Evolutionary conservation across 2,797 vertebrate species (phyloP), one percentile per base, ranked within the genome.

Genomic region (Poeciliopsis gracilis): DNA sequence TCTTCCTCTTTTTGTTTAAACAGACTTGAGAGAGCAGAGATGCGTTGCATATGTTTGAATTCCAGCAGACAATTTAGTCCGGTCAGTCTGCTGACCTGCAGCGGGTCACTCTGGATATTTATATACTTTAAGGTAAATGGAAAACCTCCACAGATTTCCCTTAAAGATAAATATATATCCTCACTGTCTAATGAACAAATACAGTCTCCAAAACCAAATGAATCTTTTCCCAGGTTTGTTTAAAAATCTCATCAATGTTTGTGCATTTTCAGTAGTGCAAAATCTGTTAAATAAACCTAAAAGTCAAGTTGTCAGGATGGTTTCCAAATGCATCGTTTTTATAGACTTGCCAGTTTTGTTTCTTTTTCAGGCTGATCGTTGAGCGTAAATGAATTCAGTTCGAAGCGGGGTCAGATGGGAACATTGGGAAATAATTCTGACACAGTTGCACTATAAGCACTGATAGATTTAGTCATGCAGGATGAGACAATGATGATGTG

Each of bases 21-120:
- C 80, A 79, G 71, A 78, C 72, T 77, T 46, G 77, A 79, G 46
- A 59, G n/a, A 61, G 67, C 59, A 71, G 75, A 84, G 77, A 79
- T 88, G 72, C 77, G 81, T 73, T 89, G 82, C 77, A 77, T 47
- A 47, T 86, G 76, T 84, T 59, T 83, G 66, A 78, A 86, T 69
- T 84, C 59, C 59, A 78, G 38, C 1, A 61, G 49, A 73, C 36
- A 5, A 25, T 51, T 28, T 9, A 74, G 66, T 38, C 7, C 41
- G 8, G 47, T 75, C 74, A 20, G 20, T 72, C 53, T 33, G 6
- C 30, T 69, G 72, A 71, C n/a, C 70, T 76, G 78, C 9, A 23
- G 15, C 20, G 15, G 25, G 77, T 76, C 75, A 47, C 36, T 73
- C 79, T 85, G 67, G 13, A 66, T 18, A 33, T 47, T 84, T 72